Conservation (phyloP, 2,113 vertebrate species). For the Egretta garzetta region DNA sequence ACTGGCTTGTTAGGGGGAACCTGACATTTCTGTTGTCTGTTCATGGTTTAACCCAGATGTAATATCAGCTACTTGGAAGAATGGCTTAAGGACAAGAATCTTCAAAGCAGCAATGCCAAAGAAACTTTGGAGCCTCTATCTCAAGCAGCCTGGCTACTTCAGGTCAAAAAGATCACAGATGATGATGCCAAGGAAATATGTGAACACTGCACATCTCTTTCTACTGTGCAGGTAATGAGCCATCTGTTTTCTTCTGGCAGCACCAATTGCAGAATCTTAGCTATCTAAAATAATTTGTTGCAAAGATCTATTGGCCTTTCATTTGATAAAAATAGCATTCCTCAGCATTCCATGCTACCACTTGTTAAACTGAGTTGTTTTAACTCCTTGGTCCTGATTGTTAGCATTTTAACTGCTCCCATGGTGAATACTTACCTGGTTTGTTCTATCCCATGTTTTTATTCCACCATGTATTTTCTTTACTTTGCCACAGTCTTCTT, state of each 20-base stretch:
- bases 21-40: background rate
- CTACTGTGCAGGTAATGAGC: constrained; percentile 86
- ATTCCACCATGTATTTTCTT: background rate
- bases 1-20: background rate
- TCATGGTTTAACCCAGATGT: constrained; percentile 78
- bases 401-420: background rate
- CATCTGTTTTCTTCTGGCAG: background rate
- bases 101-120: constrained; percentile 84
- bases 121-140: constrained; percentile 90
- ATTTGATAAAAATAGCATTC: background rate
- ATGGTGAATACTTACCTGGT: background rate
- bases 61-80: constrained; percentile 98
- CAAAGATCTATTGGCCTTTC: background rate
- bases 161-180: constrained; percentile 94
- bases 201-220: constrained; percentile 87
- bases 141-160: constrained; percentile 94
- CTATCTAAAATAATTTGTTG: background rate
- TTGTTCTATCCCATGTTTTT: background rate
- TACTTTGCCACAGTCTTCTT: background rate
- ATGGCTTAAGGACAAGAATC: constrained; percentile 94
- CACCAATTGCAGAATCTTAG: background rate
- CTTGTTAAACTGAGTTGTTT: background rate
- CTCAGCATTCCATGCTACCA: background rate
- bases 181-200: constrained; percentile 90
- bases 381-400: background rate